Base-by-base conservation (phyloP, 92 coral and sea anemone species). In the Heteractis magnifica region DNA sequence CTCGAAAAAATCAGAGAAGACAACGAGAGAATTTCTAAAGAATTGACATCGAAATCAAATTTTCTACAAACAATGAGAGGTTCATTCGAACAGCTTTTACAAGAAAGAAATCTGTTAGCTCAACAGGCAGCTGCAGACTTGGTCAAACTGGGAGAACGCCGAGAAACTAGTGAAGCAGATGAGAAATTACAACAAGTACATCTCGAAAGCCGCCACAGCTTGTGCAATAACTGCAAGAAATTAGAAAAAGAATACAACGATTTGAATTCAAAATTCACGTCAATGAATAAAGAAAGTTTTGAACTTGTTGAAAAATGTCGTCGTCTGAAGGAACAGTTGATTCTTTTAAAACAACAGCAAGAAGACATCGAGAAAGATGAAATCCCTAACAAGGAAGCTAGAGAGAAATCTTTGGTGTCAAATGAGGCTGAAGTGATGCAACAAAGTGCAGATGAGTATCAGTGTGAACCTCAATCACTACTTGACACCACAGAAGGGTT, bases 201-300 rank as follows among this genome's bases (percentile, higher is more conserved):
- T 34, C 44, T 34, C 3, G 44, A 34, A 34, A 34, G 44, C 44
- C 44, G 44, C 52, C 71, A 18, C 18, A 20, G 14, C 79, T 55
- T 4, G 34, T 80, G 73, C 53, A 79, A 21, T 21, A 77, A 75
- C 72, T 85, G 80, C 58, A 75, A 51, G 58, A 80, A 77, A 58
- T 80, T 84, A 23, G 51, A 78, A 80, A 65, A 64, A 72, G 92
- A 89, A 26, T 83, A 78, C 65, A 70, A 86, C 12, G 90, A 78
- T 20, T 60, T 85, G 77, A 83, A 82, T n/a, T 52, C 73, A 15
- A 76, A 76, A 65, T 52, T 87, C 21, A 83, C 81, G 20, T 71
- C 88, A 19, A 76, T 88, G 71, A 86, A 86, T 76, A 88, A 81
- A 58, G 91, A 85, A 65, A 88, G 84, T 52, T 76, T 87, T 60